Base-by-base conservation (phyloP, 2,797 vertebrate species). In the Falco concolor region DNA sequence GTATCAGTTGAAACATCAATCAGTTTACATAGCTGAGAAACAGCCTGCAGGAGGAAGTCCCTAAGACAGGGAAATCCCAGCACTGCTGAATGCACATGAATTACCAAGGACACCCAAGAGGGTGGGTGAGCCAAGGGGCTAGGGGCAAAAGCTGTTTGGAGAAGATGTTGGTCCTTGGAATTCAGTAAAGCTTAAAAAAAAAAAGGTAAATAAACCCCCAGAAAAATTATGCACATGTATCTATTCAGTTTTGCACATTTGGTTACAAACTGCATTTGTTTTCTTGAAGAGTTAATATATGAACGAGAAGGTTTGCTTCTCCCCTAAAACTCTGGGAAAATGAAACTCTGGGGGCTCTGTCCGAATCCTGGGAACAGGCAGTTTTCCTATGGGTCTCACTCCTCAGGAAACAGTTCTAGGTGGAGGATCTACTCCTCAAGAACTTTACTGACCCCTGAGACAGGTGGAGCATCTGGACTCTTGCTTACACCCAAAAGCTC, bases 41-140 rank as follows among this genome's bases (percentile, higher is more conserved):
- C 61, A 94, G 63, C 59, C 88, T 90, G 23, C 77, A 82, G 74
- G 56, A 84, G 78, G 93, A 76, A 94, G 92, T 74, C 44, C 67
- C 76, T 76, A 44, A 61, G 23, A 68, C 32, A 70, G 56, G 89
- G 89, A 89, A 90, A 63, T 70, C 64, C 89, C 86, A 74, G 44
- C 19, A 28, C 40, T 64, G 10, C 34, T 84, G 54, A 76, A 76
- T 27, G 28, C 44, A 45, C 13, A 16, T 30, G 47, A 82, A 60
- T 79, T 90, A 63, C 13, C 38, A 84, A 76, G 80, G 28, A 34
- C 6, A 32, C 17, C 32, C 54, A 70, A 79, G 47, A 65, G 7
- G 34, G 8, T 44, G 27, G 32, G 45, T 83, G 13, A 81, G 30
- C 34, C 64, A 86, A 61, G 24, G 50, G 13, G 17, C 22, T 47